A percentile compares a stretch with the other conserved stretches of the same genome.
Conservation (phyloP, 1,140 invertebrate genomes). For the Phthorimaea operculella region DNA sequence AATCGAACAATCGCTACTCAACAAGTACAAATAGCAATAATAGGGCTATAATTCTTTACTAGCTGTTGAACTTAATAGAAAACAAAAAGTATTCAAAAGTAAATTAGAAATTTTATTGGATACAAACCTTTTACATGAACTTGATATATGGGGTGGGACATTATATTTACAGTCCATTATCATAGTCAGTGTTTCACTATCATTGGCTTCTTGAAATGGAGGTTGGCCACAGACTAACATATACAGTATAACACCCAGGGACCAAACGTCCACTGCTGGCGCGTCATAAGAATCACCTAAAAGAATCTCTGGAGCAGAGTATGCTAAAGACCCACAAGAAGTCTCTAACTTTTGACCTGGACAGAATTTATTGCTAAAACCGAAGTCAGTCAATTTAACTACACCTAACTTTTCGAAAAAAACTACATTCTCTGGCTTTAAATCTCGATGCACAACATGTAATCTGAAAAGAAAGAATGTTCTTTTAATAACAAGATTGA, state of each 20-base stretch:
- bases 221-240: constrained; percentile 98
- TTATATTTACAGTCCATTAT: constrained; percentile 99
- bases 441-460: constrained; percentile 93
- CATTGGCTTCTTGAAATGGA: constrained; percentile 99
- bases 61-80: no score
- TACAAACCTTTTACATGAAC: constrained; percentile 80
- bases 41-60: no score
- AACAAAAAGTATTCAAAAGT: no score
- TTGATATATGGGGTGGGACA: constrained; percentile 90
- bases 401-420: constrained; percentile 97
- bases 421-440: constrained; percentile 99
- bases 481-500: not conserved
- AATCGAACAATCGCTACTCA: no score
- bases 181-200: constrained; percentile 99
- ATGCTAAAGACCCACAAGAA: constrained; percentile 98
- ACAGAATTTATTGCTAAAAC: constrained; percentile 97
- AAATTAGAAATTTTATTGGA: not conserved
- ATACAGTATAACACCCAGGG: constrained; percentile 96
- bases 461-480: constrained; percentile 48
- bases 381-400: constrained; percentile 99
- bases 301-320: constrained; percentile 99
- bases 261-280: constrained; percentile 98
- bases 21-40: no score
- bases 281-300: constrained; percentile 95
- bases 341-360: constrained; percentile 98